These are phyloP conservation scores for Pelvicachromis taeniatus DNA, from an alignment of 2,113 vertebrate species.

Conservation along the genomic window DNA sequence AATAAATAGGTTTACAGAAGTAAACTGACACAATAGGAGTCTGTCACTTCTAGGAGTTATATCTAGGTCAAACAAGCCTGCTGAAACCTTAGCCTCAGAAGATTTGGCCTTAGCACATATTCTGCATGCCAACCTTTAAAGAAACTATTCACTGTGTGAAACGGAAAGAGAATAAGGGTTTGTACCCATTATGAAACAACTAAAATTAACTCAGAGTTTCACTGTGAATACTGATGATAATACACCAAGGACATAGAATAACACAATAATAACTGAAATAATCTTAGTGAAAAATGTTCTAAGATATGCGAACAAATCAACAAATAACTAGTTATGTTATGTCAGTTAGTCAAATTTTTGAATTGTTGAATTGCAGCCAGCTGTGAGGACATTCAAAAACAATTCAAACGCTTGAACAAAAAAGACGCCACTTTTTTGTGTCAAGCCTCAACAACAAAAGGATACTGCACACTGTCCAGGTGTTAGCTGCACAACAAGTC, in stretches of 20 bases:
- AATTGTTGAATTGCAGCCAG: neutral
- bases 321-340: neutral
- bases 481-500: neutral
- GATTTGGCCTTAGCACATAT: neutral
- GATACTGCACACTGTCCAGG: neutral
- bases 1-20: neutral
- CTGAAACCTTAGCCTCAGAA: neutral
- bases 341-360: neutral
- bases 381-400: too few relatives aligned
- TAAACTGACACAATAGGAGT: neutral
- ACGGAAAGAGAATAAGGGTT: neutral
- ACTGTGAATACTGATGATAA: neutral
- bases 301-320: neutral
- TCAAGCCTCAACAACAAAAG: accelerated
- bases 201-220: neutral
- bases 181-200: neutral
- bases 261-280: neutral
- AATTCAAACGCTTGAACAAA: neutral
- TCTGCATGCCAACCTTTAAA: neutral
- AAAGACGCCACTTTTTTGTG: accelerated
- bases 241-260: neutral
- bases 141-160: neutral
- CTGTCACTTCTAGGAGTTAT: neutral
- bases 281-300: neutral
- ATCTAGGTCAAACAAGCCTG: neutral